Evolutionary conservation across 2,888 invertebrate species (phyloP).

Genomic region (Cephus runcator): DNA sequence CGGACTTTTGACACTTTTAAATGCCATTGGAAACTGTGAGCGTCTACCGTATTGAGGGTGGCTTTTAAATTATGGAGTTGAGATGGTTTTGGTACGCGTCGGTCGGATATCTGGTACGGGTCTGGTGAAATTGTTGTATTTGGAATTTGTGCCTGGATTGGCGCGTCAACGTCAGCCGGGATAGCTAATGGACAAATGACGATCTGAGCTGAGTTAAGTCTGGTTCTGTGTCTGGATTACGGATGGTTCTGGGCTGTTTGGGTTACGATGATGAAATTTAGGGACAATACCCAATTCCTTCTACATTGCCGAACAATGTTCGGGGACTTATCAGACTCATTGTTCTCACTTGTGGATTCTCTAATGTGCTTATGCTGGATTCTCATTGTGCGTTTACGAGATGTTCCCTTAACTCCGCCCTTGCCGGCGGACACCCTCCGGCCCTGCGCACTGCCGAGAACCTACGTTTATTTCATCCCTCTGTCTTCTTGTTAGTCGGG

Average conservation of each 20-base stretch:
- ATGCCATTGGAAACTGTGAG: neutral
- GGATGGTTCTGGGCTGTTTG: neutral
- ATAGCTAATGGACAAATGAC: neutral
- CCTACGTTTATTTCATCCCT: neutral
- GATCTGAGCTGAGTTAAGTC: neutral
- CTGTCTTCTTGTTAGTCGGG: neutral
- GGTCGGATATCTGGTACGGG: neutral
- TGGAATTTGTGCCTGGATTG: neutral
- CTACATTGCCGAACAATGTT: constrained; percentile 20
- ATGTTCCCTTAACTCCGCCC: constrained; percentile 6
- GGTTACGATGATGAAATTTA: constrained; percentile 6
- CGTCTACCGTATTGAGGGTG: neutral
- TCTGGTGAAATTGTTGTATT: neutral
- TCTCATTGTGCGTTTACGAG: neutral
- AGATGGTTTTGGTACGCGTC: neutral
- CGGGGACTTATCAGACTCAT: constrained; percentile 20
- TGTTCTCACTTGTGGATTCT: constrained; percentile 9
- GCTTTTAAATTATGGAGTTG: neutral
- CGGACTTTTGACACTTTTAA: neutral
- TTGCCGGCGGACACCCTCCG: neutral
- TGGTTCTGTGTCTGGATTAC: neutral
- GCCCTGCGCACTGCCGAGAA: constrained; percentile 1
- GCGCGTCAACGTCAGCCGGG: neutral
- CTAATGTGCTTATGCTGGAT: neutral
- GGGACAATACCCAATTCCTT: constrained; percentile 18